These are phyloP conservation scores for Malthinus seriepunctatus DNA, from an alignment of 2,888 invertebrate genomes.

Conservation along the genomic window DNA sequence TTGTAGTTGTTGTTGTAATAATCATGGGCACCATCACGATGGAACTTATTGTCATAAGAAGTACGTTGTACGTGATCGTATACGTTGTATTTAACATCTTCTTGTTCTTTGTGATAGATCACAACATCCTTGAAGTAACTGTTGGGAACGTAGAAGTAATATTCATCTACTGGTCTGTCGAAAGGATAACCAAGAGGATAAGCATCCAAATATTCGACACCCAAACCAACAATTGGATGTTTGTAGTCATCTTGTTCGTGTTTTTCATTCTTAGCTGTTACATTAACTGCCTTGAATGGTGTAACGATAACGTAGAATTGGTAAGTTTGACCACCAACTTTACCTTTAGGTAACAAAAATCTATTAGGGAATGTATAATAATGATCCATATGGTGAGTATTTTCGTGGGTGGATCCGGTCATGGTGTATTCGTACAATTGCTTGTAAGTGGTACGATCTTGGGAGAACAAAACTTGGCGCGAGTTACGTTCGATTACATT, in stretches of 20 bases:
- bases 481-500: constrained; percentile 73
- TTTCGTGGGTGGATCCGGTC: constrained; percentile 58
- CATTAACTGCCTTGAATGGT: constrained; percentile 43
- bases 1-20: too few species aligned
- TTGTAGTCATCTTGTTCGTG: background rate
- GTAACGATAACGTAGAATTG: constrained; percentile 58
- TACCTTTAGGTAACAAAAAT: constrained; percentile 72
- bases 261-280: background rate
- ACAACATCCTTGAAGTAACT: constrained; percentile 9
- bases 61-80: background rate
- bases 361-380: constrained; percentile 71
- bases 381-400: constrained; percentile 60
- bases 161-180: constrained; percentile 7
- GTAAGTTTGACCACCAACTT: constrained; percentile 62
- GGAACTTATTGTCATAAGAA: background rate
- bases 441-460: constrained; percentile 67
- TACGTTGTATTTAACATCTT: background rate
- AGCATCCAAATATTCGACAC: constrained; percentile 2
- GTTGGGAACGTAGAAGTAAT: constrained; percentile 8
- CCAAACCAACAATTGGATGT: constrained; percentile 3
- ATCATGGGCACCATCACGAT: too few species aligned
- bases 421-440: constrained; percentile 67
- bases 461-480: constrained; percentile 65
- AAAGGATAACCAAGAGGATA: constrained; percentile 12
- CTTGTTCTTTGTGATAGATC: constrained; percentile 1